Percentiles rank a stretch among this genome's conserved stretches.
These are phyloP conservation scores for Arctocebus calabarensis DNA, from an alignment of 2,797 vertebrate genomes.

Conservation along the genomic window DNA sequence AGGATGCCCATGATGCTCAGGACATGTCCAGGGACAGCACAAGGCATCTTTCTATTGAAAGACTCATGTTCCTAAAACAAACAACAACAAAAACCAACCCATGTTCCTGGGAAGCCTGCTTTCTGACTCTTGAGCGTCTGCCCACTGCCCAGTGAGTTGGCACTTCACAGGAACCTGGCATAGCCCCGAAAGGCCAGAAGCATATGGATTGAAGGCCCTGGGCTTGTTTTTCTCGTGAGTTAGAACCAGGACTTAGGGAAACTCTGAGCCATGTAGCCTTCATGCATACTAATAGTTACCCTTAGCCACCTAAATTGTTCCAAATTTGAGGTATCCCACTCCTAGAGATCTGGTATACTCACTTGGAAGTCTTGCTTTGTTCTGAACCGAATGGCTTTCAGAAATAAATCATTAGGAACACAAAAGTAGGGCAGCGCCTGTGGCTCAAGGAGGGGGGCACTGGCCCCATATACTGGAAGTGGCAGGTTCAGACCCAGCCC, in stretches of 20 bases:
- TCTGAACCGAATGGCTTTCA: not conserved
- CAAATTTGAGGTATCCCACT: not conserved
- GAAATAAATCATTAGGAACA: not conserved
- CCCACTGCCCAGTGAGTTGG: not conserved
- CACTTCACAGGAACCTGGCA: not conserved
- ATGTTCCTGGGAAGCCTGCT: slow-evolving; percentile 9
- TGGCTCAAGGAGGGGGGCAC: no score
- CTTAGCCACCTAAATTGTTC: not conserved
- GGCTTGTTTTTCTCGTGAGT: not conserved
- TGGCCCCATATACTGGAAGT: no score
- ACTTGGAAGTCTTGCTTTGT: slow-evolving; percentile 27
- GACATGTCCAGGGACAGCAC: not conserved
- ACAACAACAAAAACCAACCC: not conserved
- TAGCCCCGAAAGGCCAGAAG: not conserved
- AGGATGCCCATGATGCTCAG: not conserved
- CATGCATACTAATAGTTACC: not conserved
- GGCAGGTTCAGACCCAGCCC: no score
- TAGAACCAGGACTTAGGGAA: slow-evolving; percentile 4
- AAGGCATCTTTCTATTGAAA: not conserved
- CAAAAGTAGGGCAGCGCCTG: not conserved
- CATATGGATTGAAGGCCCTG: not conserved
- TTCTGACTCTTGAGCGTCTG: not conserved
- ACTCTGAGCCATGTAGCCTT: not conserved
- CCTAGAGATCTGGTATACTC: not conserved
- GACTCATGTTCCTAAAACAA: not conserved